Evolutionary conservation across 2,888 invertebrate genomes (phyloP).

Genomic region (Ectemnius lituratus): DNA sequence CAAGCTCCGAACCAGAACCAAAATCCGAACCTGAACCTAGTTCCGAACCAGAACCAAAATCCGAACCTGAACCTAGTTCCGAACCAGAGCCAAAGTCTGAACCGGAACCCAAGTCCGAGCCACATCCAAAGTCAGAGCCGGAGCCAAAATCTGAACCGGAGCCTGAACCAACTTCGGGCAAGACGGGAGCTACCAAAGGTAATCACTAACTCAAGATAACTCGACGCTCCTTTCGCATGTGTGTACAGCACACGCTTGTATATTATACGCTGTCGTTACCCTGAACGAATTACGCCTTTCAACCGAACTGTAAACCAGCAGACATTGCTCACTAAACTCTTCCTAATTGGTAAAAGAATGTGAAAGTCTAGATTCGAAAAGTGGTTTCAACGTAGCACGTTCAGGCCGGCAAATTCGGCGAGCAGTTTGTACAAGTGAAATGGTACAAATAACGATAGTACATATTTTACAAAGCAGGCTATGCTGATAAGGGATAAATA

Average conservation of each 20-base stretch:
- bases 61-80: conserved; percentile 76
- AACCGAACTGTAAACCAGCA: too few relatives aligned
- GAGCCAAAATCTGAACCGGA: conserved; percentile 72
- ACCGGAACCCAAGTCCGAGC: conserved; percentile 76
- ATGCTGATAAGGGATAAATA: conserved; percentile 25
- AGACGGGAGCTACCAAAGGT: conserved; percentile 72
- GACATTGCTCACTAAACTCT: too few relatives aligned
- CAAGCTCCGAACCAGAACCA: conserved; percentile 75
- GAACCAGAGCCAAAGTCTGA: conserved; percentile 77
- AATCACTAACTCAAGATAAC: conserved; percentile 57
- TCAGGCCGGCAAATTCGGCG: neutral
- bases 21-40: conserved; percentile 77
- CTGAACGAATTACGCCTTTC: neutral
- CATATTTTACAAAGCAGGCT: conserved; percentile 29
- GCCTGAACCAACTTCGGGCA: conserved; percentile 70
- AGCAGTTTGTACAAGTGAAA: conserved; percentile 30
- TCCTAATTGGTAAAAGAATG: too few relatives aligned
- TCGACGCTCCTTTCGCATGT: conserved; percentile 45
- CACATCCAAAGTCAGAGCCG: conserved; percentile 73
- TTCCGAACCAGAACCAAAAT: conserved; percentile 79
- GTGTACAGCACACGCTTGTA: conserved; percentile 43
- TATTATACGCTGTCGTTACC: conserved; percentile 14
- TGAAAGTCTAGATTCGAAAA: too few relatives aligned
- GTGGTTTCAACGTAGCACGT: too few relatives aligned
- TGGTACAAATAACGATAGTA: conserved; percentile 11